Percentiles rank a stretch among this genome's conserved stretches.
These are phyloP conservation scores for Melipona beecheii DNA, from an alignment of 2,888 invertebrate species.

Conservation along the genomic window DNA sequence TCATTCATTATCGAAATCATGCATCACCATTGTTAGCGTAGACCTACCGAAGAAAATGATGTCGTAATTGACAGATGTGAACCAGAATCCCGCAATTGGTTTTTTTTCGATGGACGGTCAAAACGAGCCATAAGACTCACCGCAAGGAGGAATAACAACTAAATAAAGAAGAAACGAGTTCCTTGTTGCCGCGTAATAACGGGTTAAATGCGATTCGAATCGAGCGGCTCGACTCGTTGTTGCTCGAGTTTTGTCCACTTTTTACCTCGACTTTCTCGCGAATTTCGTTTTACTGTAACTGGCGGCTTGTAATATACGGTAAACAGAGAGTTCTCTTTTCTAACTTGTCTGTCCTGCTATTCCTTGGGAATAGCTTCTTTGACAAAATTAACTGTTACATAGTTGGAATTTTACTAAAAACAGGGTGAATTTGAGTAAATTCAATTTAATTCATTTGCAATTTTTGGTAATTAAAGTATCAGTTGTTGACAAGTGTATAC, in stretches of 20 bases:
- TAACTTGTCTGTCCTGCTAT: not conserved
- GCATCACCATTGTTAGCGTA: not conserved
- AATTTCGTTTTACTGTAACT: not conserved
- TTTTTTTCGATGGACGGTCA: conserved; percentile 9
- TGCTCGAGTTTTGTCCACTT: not conserved
- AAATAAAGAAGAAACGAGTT: conserved; percentile 34
- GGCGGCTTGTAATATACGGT: not conserved
- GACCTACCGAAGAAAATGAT: conserved; percentile 9
- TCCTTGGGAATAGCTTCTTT: not conserved
- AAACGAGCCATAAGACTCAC: conserved; percentile 36
- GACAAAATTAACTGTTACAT: not conserved
- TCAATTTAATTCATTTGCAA: not conserved
- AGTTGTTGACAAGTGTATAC: too few relatives aligned
- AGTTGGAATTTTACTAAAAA: not conserved
- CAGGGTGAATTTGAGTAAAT: not conserved
- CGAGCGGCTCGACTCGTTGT: conserved; percentile 15
- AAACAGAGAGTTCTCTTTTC: not conserved
- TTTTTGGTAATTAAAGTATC: too few relatives aligned
- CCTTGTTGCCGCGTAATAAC: conserved; percentile 28
- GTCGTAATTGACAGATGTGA: conserved; percentile 19
- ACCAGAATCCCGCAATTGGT: conserved; percentile 14
- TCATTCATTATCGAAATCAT: not conserved
- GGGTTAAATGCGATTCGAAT: conserved; percentile 13
- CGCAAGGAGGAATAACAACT: not conserved
- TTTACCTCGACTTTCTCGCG: conserved; percentile 1